Percentiles rank a stretch among this genome's conserved stretches.
Conservation (phyloP, 2,888 invertebrate genomes). For the Periphyllus acericola region DNA sequence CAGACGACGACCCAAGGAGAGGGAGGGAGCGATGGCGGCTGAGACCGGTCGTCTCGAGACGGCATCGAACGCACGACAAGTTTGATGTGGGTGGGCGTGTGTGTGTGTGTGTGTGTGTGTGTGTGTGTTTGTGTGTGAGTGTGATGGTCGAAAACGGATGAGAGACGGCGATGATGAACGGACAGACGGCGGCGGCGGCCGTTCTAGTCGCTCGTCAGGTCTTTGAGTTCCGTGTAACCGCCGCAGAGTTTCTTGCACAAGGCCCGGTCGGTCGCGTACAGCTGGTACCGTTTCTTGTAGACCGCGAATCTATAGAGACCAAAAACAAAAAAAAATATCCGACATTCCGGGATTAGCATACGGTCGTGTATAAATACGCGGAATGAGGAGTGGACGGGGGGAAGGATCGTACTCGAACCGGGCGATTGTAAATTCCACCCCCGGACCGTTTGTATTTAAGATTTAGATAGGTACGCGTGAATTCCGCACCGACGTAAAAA, state of each 20-base stretch:
- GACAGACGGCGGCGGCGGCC: neutral
- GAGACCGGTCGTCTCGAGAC: too few relatives aligned
- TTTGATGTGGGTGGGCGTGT: too few relatives aligned
- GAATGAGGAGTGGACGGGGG: neutral
- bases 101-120: too few relatives aligned
- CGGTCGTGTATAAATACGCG: neutral
- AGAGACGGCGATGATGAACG: too few relatives aligned
- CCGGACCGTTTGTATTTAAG: too few relatives aligned
- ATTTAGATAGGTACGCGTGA: too few relatives aligned
- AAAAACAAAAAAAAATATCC: constrained; percentile 15
- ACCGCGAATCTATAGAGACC: constrained; percentile 69
- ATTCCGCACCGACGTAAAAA: too few relatives aligned
- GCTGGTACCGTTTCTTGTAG: constrained; percentile 68
- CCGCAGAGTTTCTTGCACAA: constrained; percentile 64
- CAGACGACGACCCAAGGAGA: too few relatives aligned
- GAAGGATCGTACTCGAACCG: neutral
- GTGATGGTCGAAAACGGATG: too few relatives aligned
- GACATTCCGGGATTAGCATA: neutral
- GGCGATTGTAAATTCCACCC: too few relatives aligned
- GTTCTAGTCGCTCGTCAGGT: constrained; percentile 64
- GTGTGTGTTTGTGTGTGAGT: too few relatives aligned
- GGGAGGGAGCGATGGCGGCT: too few relatives aligned
- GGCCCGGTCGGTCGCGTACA: constrained; percentile 49
- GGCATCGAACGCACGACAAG: neutral
- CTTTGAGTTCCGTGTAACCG: constrained; percentile 65